A percentile compares a stretch with the other conserved stretches of the same genome.
Evolutionary conservation across 2,797 vertebrate genomes (phyloP).

Genomic region (Phrynocephalus forsythii): DNA sequence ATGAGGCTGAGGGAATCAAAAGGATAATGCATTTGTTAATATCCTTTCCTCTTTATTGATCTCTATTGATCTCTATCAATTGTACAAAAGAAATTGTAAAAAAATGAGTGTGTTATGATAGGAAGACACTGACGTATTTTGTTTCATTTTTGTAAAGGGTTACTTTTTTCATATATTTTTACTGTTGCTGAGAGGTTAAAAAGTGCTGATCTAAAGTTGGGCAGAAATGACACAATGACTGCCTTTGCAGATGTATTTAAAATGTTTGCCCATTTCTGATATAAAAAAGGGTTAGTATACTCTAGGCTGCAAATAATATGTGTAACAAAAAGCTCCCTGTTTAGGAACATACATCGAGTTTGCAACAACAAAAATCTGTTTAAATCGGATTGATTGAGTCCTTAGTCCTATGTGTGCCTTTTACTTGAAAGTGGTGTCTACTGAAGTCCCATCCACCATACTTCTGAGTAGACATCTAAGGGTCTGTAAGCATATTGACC

Average conservation of each 20-base stretch:
- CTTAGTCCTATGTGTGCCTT: too few relatives aligned
- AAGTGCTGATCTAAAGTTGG: neutral
- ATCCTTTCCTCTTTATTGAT: conserved; percentile 25
- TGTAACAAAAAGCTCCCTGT: neutral
- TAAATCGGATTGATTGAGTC: neutral
- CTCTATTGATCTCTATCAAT: conserved; percentile 40
- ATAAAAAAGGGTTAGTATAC: neutral
- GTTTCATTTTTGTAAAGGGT: neutral
- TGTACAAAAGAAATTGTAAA: neutral
- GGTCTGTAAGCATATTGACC: neutral
- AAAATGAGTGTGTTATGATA: neutral
- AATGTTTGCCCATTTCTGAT: neutral
- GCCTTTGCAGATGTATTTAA: neutral
- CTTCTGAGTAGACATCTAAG: too few relatives aligned
- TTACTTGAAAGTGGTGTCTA: neutral
- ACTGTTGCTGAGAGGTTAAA: neutral
- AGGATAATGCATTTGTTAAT: conserved; percentile 1
- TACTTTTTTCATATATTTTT: neutral
- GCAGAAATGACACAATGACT: neutral
- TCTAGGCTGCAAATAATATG: neutral
- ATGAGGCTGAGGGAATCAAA: fast-evolving
- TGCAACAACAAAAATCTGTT: neutral
- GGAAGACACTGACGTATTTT: neutral
- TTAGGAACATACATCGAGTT: neutral
- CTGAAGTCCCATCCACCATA: neutral